Conservation (phyloP, 2,888 invertebrate genomes). For the Dioctria rufipes region DNA sequence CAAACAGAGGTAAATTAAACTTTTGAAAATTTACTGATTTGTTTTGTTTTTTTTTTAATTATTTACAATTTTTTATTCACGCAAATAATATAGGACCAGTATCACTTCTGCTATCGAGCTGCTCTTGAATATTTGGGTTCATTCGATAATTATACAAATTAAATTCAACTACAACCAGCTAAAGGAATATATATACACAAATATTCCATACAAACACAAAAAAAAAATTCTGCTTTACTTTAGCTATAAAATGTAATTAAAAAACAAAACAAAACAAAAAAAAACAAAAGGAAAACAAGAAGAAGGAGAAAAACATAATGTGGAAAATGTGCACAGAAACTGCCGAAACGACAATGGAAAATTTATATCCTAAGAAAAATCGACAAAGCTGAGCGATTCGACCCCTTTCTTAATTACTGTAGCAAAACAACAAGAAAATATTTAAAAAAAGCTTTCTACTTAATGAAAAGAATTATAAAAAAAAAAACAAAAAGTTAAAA, state of each 20-base stretch:
- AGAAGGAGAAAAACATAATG: not conserved
- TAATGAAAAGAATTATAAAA: conserved; percentile 24
- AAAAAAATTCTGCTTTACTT: conserved; percentile 23
- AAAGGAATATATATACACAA: not conserved
- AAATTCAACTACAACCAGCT: conserved; percentile 74
- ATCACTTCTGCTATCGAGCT: conserved; percentile 99
- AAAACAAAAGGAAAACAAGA: not conserved
- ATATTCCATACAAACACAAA: not conserved
- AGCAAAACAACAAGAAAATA: conserved; percentile 25
- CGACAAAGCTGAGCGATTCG: conserved; percentile 9
- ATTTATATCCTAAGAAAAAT: conserved; percentile 19
- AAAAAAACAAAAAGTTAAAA: not conserved
- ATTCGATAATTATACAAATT: conserved; percentile 96
- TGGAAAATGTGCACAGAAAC: conserved; percentile 42
- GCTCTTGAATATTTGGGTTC: conserved; percentile 98
- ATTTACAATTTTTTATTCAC: conserved; percentile 4
- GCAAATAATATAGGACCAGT: conserved; percentile 86
- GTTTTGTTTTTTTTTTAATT: conserved; percentile 1
- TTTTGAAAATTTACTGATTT: conserved; percentile 31
- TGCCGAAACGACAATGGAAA: conserved; percentile 42
- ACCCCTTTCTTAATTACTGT: conserved; percentile 37
- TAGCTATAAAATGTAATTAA: conserved; percentile 19
- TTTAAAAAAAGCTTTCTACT: conserved; percentile 34
- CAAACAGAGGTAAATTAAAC: conserved; percentile 90
- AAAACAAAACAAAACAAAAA: not conserved